These are phyloP conservation scores for Chiloscyllium punctatum DNA, from an alignment of 2,797 vertebrate species.

Conservation along the genomic window DNA sequence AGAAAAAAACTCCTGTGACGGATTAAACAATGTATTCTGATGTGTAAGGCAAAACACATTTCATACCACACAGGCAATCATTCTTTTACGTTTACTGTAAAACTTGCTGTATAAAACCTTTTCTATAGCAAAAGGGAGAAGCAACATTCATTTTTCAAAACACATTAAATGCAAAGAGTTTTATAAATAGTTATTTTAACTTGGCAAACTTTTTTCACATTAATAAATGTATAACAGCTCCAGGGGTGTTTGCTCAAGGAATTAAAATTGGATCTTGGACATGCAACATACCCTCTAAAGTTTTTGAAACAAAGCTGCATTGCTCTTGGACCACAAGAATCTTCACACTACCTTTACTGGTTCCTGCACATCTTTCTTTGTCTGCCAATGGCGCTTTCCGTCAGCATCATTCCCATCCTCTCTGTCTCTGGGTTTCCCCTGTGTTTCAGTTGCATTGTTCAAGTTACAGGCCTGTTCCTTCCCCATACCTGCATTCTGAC, in stretches of 20 bases:
- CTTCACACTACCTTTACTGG: slow-evolving; percentile 5
- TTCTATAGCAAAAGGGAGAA: not conserved
- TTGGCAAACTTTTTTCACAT: not conserved
- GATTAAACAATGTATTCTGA: not conserved
- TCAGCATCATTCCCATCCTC: slow-evolving; percentile 30
- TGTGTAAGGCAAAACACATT: not conserved
- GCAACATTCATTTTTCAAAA: not conserved
- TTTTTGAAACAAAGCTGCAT: not conserved
- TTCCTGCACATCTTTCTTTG: slow-evolving; percentile 24
- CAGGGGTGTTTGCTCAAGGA: not conserved
- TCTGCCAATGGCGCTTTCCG: not conserved
- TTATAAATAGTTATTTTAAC: not conserved
- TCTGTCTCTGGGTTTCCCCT: not conserved
- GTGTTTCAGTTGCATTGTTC: slow-evolving; percentile 24
- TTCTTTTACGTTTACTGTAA: not conserved
- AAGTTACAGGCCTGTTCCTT: not conserved
- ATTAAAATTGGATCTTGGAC: not conserved
- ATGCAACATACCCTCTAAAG: not conserved
- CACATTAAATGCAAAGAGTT: not conserved
- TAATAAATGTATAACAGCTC: not conserved
- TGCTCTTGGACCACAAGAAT: slow-evolving; percentile 21
- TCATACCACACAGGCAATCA: not conserved
- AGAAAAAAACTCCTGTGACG: not conserved
- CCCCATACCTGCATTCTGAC: slow-evolving; percentile 8
- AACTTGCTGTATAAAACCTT: not conserved